These are phyloP conservation scores for Spongilla lacustris DNA, from an alignment of 37 sponge, comb jelly and placozoan species.

Conservation along the genomic window DNA sequence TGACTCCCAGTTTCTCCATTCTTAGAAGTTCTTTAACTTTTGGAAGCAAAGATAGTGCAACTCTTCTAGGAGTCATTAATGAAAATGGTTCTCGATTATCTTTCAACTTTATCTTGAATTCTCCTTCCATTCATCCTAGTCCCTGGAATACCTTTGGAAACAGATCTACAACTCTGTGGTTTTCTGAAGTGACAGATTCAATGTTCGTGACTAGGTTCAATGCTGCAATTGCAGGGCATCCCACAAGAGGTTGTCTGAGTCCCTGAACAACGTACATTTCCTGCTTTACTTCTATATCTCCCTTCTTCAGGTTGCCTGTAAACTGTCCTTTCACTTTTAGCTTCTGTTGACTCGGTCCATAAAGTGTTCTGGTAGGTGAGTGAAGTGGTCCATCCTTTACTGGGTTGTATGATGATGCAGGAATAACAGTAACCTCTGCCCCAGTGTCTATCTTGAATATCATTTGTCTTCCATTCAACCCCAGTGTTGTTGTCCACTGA, in stretches of 20 bases:
- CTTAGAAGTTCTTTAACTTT: slow-evolving; percentile 35
- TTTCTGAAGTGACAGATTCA: not conserved
- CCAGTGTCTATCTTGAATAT: slow-evolving; percentile 23
- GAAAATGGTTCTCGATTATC: slow-evolving; percentile 7
- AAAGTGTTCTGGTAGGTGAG: not conserved
- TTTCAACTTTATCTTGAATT: slow-evolving; percentile 29
- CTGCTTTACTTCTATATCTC: not conserved
- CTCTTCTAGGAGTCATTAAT: slow-evolving; percentile 37
- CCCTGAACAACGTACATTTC: slow-evolving; percentile 4
- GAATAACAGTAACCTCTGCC: slow-evolving; percentile 21
- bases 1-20: slow-evolving; percentile 43
- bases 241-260: slow-evolving; percentile 13
- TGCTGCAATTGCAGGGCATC: slow-evolving; percentile 34
- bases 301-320: not conserved
- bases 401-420: not conserved
- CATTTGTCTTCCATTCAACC: not conserved
- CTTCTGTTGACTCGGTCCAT: not conserved
- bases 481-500: not conserved
- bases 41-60: slow-evolving; percentile 35
- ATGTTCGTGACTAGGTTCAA: not conserved
- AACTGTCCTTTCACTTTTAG: slow-evolving; percentile 10
- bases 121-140: slow-evolving; percentile 25
- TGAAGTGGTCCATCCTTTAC: not conserved
- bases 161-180: not conserved
- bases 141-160: slow-evolving; percentile 27